Evolutionary conservation across 2,113 vertebrate genomes (phyloP).

Genomic region (pig (Sus scrofa)): T2T-Sscrofa CM000813.6:31298501-31299000

Average conservation of each 20-base stretch:
- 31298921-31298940: too few species aligned
- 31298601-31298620: conserved; percentile 93
- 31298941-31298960: too few species aligned
- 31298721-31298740: too few species aligned
- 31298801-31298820: too few species aligned
- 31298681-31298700: conserved; percentile 92
- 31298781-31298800: too few species aligned
- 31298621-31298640: conserved; percentile 86
- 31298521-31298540: conserved; percentile 69
- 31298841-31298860: too few species aligned
- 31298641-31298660: conserved; percentile 88
- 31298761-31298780: too few species aligned
- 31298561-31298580: conserved; percentile 89
- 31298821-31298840: too few species aligned
- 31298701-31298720: conserved; percentile 90
- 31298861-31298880: too few species aligned
- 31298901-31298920: too few species aligned
- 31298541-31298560: conserved; percentile 82
- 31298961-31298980: conserved; percentile 89
- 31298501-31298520: conserved; percentile 39
- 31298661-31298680: conserved; percentile 90
- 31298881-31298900: too few species aligned
- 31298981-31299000: conserved; percentile 71
- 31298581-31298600: conserved; percentile 91
- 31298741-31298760: too few species aligned